phyloP scores from a whole-genome alignment of 2,113 vertebrate genomes.

The Ptyas mucosa region DNA sequence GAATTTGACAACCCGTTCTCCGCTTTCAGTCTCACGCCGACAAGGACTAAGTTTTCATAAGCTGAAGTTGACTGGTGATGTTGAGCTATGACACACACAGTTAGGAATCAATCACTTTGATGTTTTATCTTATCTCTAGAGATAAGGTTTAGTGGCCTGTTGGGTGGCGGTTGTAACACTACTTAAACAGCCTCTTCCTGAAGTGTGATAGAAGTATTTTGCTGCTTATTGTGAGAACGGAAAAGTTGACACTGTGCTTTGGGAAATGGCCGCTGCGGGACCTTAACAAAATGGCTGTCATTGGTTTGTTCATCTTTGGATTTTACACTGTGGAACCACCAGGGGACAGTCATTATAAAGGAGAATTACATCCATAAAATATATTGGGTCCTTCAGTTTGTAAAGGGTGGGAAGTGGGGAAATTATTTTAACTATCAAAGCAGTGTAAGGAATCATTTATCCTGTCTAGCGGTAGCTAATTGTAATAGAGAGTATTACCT shows the following conservation, averaged over 20 bases:
- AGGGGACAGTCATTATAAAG: not conserved
- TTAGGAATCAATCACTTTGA: slow-evolving; percentile 66
- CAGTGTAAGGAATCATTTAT: not conserved
- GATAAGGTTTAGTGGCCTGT: slow-evolving; percentile 45
- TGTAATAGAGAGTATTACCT: not conserved
- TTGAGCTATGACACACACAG: slow-evolving; percentile 29
- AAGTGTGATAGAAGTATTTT: slow-evolving; percentile 49
- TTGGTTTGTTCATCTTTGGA: not conserved
- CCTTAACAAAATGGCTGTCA: not conserved
- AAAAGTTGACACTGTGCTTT: slow-evolving; percentile 54
- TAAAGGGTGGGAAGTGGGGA: not conserved
- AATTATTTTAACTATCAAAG: not conserved
- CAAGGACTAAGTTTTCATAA: slow-evolving; percentile 7
- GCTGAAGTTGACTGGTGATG: not conserved
- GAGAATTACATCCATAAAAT: not conserved
- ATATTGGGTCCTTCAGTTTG: not conserved
- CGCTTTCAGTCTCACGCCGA: slow-evolving; percentile 12
- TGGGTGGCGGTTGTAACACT: slow-evolving; percentile 34
- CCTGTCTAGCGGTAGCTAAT: not conserved
- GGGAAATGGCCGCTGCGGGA: slow-evolving; percentile 28
- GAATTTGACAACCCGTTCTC: slow-evolving; percentile 46
- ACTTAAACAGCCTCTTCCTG: slow-evolving; percentile 54
- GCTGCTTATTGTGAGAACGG: slow-evolving; percentile 33
- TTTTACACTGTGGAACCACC: not conserved
- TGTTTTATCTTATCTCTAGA: slow-evolving; percentile 63